These are phyloP conservation scores for Drosophila serrata DNA, from an alignment of 1,140 invertebrate genomes.

Conservation along the genomic window DNA sequence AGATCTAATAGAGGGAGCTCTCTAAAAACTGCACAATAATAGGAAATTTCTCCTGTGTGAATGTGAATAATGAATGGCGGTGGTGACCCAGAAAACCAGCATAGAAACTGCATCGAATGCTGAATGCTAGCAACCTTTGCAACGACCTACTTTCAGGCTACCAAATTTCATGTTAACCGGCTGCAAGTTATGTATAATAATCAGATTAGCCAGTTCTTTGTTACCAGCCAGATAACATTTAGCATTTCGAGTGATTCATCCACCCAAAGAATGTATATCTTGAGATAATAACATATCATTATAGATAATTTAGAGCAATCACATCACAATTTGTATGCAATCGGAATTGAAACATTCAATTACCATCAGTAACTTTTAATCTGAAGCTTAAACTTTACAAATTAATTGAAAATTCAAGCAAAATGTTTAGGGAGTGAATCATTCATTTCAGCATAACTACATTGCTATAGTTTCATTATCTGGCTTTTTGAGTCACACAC, in stretches of 20 bases:
- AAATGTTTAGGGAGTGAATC: slow-evolving; percentile 3
- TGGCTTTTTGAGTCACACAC: slow-evolving; percentile 4
- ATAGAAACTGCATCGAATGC: slow-evolving; percentile 29
- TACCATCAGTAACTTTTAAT: neutral
- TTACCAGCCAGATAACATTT: slow-evolving; percentile 6
- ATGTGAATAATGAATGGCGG: slow-evolving; percentile 11
- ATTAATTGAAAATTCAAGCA: neutral
- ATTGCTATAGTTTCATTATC: neutral
- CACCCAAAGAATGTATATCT: slow-evolving; percentile 1
- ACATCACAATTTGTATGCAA: neutral
- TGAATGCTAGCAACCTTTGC: slow-evolving; percentile 11
- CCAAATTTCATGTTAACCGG: slow-evolving; percentile 1
- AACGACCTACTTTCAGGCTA: slow-evolving; percentile 4
- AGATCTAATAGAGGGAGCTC: slow-evolving; percentile 2
- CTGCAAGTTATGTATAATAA: neutral
- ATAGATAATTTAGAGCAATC: neutral
- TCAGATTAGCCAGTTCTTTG: slow-evolving; percentile 2
- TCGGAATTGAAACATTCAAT: neutral
- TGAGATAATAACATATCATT: slow-evolving; percentile 5
- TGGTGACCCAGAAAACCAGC: slow-evolving; percentile 34
- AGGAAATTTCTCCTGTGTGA: slow-evolving; percentile 25
- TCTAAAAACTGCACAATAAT: slow-evolving; percentile 11
- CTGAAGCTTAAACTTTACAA: neutral
- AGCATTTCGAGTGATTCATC: neutral
- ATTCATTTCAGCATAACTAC: neutral